phyloP scores from a whole-genome alignment of 2,888 invertebrate genomes.

The Synergus umbraculus region DNA sequence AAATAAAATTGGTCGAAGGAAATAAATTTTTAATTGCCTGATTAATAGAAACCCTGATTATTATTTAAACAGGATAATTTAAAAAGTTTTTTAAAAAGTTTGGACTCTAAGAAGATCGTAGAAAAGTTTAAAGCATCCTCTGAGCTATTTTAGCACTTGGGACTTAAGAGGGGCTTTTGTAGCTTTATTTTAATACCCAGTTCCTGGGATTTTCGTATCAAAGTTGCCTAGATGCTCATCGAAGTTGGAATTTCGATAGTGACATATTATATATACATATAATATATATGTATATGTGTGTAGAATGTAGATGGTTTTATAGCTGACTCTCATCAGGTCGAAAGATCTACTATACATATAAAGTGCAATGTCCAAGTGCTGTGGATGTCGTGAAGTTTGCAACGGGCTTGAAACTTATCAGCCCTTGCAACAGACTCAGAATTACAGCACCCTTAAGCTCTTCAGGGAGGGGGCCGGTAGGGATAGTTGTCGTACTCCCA shows the following conservation, averaged over 20 bases:
- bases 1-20: too few species aligned
- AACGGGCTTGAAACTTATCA: constrained; percentile 62
- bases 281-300: not conserved
- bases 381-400: constrained; percentile 57
- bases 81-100: too few species aligned
- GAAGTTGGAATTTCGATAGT: constrained; percentile 11
- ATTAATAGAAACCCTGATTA: too few species aligned
- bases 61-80: too few species aligned
- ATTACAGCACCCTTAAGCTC: constrained; percentile 51
- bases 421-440: constrained; percentile 58
- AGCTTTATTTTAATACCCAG: not conserved
- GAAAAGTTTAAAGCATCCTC: too few species aligned
- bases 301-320: not conserved
- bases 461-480: constrained; percentile 49
- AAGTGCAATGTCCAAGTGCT: constrained; percentile 62
- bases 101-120: not conserved
- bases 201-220: not conserved
- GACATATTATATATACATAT: constrained; percentile 1
- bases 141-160: not conserved
- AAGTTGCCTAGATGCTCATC: constrained; percentile 17
- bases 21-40: too few species aligned
- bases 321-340: constrained; percentile 24
- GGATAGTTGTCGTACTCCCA: constrained; percentile 58
- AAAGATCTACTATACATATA: constrained; percentile 24
- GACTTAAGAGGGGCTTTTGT: not conserved